phyloP scores from a whole-genome alignment of 53 echinoderm and acorn worm species.

The Temnopleurus reevesii region DNA sequence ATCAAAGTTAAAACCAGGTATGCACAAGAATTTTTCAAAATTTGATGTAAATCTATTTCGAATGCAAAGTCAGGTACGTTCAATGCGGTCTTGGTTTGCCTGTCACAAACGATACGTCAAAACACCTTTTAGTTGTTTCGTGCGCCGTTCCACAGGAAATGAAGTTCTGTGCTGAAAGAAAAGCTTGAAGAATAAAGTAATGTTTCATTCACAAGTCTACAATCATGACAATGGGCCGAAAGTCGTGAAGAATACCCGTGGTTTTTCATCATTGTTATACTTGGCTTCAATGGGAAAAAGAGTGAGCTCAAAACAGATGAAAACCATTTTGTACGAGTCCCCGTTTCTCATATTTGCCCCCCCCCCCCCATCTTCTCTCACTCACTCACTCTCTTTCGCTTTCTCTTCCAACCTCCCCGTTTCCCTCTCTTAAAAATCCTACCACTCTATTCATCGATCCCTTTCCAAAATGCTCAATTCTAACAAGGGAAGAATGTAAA shows the following conservation, averaged over 20 bases:
- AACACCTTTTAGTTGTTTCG: background rate
- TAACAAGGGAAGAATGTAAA: background rate
- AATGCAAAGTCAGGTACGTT: background rate
- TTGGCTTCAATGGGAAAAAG: background rate
- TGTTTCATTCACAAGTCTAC: constrained; percentile 13
- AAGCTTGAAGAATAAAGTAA: background rate
- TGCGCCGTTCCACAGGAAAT: constrained; percentile 2
- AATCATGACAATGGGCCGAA: background rate
- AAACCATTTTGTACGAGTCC: background rate
- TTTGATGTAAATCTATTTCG: constrained; percentile 12
- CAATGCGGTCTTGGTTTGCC: constrained; percentile 20
- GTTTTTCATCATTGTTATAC: constrained; percentile 14
- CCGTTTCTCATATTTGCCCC: no score
- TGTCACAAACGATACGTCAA: constrained; percentile 39
- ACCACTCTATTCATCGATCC: background rate
- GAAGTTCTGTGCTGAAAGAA: background rate
- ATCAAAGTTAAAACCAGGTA: no score
- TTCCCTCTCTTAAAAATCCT: background rate
- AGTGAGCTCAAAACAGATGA: constrained; percentile 13
- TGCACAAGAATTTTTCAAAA: no score
- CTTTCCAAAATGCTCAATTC: background rate
- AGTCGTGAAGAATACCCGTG: background rate
- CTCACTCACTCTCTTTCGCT: background rate
- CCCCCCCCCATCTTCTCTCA: no score
- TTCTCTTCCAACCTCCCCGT: background rate